A percentile compares a stretch with the other conserved stretches of the same genome.
Conservation (phyloP, 2,113 vertebrate genomes). For the Mobula birostris region DNA sequence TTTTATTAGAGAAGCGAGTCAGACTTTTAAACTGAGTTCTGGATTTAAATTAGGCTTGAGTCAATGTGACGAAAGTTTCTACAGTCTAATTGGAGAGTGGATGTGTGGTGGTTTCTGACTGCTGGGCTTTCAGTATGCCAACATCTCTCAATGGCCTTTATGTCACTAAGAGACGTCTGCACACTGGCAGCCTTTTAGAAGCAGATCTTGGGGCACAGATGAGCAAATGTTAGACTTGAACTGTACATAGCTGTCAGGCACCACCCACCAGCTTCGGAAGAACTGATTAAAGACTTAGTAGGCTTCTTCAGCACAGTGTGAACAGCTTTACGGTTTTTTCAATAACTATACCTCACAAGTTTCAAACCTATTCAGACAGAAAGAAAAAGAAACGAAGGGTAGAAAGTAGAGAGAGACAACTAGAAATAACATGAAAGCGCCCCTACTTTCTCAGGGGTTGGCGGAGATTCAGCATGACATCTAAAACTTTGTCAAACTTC, state of each 20-base stretch:
- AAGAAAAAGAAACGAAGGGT: not conserved
- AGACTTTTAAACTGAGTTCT: not conserved
- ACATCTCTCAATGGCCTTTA: too few relatives aligned
- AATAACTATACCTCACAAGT: not conserved
- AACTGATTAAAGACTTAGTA: conserved; percentile 17
- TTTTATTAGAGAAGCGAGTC: not conserved
- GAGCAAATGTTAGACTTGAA: conserved; percentile 11
- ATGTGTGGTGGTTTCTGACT: not conserved
- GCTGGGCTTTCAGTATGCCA: not conserved
- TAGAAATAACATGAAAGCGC: not conserved
- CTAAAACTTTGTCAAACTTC: too few relatives aligned
- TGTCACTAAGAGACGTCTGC: conserved; percentile 13
- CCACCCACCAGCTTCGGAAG: not conserved
- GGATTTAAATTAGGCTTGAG: not conserved
- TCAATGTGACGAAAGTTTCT: not conserved
- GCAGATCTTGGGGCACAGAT: not conserved
- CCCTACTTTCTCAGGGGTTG: too few relatives aligned
- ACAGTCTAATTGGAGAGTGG: not conserved
- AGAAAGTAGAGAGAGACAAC: not conserved
- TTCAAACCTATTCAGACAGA: not conserved
- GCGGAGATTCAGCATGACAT: too few relatives aligned
- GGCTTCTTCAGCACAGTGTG: not conserved
- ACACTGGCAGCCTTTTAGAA: conserved; percentile 16
- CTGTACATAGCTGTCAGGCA: not conserved
- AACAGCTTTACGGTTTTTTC: not conserved